Conservation (phyloP, 2,113 vertebrate genomes). For the Zonotrichia leucophrys region DNA sequence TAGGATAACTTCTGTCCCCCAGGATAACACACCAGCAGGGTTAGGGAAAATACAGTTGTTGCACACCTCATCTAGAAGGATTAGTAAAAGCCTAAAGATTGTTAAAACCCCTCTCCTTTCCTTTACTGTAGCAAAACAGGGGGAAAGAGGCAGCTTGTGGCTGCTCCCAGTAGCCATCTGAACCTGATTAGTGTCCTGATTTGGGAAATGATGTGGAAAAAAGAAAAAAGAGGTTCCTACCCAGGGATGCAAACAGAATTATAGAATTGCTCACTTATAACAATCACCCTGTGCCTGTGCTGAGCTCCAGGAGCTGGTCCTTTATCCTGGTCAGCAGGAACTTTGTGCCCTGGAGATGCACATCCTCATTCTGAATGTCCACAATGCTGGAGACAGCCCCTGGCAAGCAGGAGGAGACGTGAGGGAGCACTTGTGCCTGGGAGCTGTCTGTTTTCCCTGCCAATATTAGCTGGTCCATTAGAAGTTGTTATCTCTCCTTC, state of each 20-base stretch:
- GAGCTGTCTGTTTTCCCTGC: not conserved
- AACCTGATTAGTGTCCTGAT: not conserved
- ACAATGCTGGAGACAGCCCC: accelerated
- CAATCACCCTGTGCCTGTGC: not conserved
- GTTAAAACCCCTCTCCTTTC: not conserved
- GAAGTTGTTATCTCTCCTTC: not conserved
- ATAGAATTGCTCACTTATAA: not conserved
- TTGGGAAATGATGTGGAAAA: not conserved
- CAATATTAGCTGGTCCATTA: not conserved
- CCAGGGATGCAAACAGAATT: not conserved
- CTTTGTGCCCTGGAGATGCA: not conserved
- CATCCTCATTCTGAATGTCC: not conserved
- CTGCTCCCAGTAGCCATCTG: not conserved
- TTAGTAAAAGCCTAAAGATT: not conserved
- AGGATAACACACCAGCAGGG: not conserved
- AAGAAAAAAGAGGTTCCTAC: not conserved
- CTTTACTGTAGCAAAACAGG: not conserved
- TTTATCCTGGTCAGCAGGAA: not conserved
- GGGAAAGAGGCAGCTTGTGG: not conserved
- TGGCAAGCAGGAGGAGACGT: not conserved
- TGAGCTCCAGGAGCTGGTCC: not conserved
- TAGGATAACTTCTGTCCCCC: not conserved
- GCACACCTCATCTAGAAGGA: not conserved
- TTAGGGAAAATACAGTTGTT: not conserved
- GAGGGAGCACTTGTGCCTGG: not conserved